These are phyloP conservation scores for Operophtera brumata DNA, from an alignment of 2,888 invertebrate genomes.

Conservation along the genomic window DNA sequence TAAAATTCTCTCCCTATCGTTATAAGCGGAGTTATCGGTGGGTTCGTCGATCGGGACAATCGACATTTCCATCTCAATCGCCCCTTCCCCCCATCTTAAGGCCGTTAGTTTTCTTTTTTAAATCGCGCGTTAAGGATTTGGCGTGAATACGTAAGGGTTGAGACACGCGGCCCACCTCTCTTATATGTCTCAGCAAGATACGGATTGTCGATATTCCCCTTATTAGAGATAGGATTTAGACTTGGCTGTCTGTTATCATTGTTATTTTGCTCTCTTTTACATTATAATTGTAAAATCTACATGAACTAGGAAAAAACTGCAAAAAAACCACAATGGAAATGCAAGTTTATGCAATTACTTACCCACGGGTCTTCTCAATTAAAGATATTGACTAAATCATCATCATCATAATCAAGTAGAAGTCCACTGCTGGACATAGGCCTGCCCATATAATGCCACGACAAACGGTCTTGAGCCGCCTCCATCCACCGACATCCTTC, in stretches of 20 bases:
- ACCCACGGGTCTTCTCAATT: no score
- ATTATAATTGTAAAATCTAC: neutral
- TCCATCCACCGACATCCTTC: no score
- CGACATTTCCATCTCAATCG: slow-evolving; percentile 77
- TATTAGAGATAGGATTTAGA: slow-evolving; percentile 37
- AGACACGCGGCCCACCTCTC: slow-evolving; percentile 58
- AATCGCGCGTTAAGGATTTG: slow-evolving; percentile 80
- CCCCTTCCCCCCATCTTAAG: slow-evolving; percentile 51
- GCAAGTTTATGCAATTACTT: no score
- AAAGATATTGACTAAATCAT: no score
- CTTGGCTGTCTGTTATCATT: slow-evolving; percentile 25
- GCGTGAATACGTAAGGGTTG: slow-evolving; percentile 78
- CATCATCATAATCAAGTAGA: no score
- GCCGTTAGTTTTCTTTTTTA: slow-evolving; percentile 79
- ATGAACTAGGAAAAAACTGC: neutral
- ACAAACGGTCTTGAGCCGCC: no score
- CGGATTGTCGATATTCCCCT: slow-evolving; percentile 54
- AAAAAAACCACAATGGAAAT: no score
- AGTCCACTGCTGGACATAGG: no score
- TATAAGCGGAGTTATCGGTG: slow-evolving; percentile 77
- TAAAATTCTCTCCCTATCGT: slow-evolving; percentile 80
- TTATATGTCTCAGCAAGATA: slow-evolving; percentile 68
- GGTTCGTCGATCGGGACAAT: slow-evolving; percentile 70
- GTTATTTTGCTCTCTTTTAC: slow-evolving; percentile 4
- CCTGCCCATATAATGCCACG: no score